Percentiles rank a stretch among this genome's conserved stretches.
These are phyloP conservation scores for Anoplolepis gracilipes DNA, from an alignment of 1,140 invertebrate species.

Conservation along the genomic window DNA sequence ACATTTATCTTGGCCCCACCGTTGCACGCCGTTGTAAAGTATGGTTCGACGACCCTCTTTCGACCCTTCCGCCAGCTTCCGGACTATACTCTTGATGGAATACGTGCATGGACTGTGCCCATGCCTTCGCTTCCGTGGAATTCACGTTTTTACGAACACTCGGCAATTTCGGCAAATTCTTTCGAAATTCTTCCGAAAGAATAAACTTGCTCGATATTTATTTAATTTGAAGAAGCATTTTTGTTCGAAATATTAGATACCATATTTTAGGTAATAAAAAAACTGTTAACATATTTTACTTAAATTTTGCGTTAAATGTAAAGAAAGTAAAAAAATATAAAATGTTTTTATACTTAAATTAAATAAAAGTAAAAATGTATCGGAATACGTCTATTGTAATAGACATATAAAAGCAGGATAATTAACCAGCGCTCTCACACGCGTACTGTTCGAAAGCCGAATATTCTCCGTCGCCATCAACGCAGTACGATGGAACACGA, in stretches of 20 bases:
- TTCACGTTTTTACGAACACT: conserved; percentile 62
- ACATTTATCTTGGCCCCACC: conserved; percentile 71
- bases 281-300: background rate
- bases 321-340: background rate
- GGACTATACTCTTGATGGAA: conserved; percentile 72
- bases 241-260: background rate
- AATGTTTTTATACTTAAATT: background rate
- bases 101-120: conserved; percentile 74
- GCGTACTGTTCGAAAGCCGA: conserved; percentile 28
- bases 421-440: conserved; percentile 6
- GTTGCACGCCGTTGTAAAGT: conserved; percentile 62
- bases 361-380: background rate
- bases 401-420: conserved; percentile 31
- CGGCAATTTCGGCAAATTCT: conserved; percentile 40
- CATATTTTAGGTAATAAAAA: background rate
- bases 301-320: background rate
- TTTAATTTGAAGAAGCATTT: background rate
- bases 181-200: background rate
- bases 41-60: conserved; percentile 53
- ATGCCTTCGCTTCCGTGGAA: conserved; percentile 2
- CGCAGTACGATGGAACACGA: conserved; percentile 44
- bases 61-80: conserved; percentile 57
- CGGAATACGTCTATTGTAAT: background rate
- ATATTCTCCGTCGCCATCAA: conserved; percentile 51
- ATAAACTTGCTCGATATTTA: background rate